Conservation (phyloP, 2,113 vertebrate species). For the Tapirus terrestris region DNA sequence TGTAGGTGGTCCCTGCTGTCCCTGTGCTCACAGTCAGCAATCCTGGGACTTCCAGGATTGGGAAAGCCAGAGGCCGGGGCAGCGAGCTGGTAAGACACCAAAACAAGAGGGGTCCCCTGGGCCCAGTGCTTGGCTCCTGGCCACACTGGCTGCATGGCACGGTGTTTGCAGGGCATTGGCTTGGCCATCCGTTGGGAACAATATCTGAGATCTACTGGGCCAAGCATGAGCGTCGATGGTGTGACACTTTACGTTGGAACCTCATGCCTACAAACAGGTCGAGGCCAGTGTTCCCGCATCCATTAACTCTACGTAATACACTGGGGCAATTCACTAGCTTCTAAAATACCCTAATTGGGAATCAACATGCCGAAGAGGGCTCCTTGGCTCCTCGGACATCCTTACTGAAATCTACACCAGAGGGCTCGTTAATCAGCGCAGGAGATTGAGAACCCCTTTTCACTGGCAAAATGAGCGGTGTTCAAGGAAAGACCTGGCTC, state of each 20-base stretch:
- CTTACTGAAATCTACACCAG: neutral
- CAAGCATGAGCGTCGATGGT: accelerated
- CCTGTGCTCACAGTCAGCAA: neutral
- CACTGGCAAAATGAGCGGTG: accelerated
- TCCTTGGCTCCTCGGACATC: too few species aligned
- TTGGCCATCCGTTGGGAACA: neutral
- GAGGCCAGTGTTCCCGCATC: neutral
- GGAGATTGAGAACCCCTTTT: neutral
- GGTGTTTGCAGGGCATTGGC: neutral
- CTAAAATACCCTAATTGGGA: neutral
- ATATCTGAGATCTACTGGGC: too few species aligned
- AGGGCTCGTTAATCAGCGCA: neutral
- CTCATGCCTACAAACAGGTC: neutral
- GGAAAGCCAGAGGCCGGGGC: neutral
- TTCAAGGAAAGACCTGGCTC: neutral
- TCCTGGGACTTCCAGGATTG: neutral
- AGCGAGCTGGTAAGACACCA: neutral
- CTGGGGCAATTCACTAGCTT: neutral
- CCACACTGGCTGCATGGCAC: neutral
- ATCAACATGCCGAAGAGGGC: neutral
- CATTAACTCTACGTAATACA: accelerated
- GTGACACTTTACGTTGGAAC: neutral
- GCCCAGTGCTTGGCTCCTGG: neutral
- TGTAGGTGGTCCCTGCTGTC: neutral
- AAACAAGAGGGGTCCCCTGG: neutral